These are phyloP conservation scores for Proales similis DNA, from an alignment of 1,140 invertebrate genomes.

Conservation along the genomic window DNA sequence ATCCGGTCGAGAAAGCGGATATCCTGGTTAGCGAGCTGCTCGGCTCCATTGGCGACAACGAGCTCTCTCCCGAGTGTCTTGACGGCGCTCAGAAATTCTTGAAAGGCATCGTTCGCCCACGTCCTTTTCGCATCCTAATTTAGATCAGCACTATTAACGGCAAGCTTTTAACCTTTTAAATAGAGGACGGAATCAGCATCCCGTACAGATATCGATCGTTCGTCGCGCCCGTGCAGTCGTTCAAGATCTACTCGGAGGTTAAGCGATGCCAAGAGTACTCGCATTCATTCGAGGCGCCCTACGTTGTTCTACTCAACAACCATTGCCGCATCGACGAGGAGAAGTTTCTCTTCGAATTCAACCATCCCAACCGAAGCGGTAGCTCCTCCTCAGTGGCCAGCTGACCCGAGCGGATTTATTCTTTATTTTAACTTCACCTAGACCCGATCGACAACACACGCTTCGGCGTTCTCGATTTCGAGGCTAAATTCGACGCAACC, in stretches of 20 bases:
- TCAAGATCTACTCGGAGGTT: constrained; percentile 68
- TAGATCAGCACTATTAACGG: neutral
- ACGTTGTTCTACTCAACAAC: constrained; percentile 86
- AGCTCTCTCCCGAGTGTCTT: constrained; percentile 94
- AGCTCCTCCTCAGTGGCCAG: constrained; percentile 6
- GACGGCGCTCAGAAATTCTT: constrained; percentile 84
- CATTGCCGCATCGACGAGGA: constrained; percentile 71
- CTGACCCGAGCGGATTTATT: neutral
- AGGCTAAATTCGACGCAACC: constrained; percentile 60
- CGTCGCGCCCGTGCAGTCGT: constrained; percentile 73
- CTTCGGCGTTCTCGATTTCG: constrained; percentile 5
- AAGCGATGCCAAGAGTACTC: constrained; percentile 59
- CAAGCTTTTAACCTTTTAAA: constrained; percentile 39
- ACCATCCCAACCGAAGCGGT: constrained; percentile 68
- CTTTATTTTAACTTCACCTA: neutral
- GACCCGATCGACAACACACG: constrained; percentile 19
- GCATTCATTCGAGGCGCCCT: constrained; percentile 67
- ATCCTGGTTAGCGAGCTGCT: constrained; percentile 92
- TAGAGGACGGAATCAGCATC: constrained; percentile 81
- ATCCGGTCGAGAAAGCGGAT: constrained; percentile 69
- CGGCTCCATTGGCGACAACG: constrained; percentile 97
- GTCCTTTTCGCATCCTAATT: neutral
- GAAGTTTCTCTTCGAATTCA: constrained; percentile 74
- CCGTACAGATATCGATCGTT: constrained; percentile 82
- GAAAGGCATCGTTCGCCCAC: constrained; percentile 58